These are phyloP conservation scores for Neoaliturus tenellus DNA, from an alignment of 2,888 invertebrate species.

Conservation along the genomic window DNA sequence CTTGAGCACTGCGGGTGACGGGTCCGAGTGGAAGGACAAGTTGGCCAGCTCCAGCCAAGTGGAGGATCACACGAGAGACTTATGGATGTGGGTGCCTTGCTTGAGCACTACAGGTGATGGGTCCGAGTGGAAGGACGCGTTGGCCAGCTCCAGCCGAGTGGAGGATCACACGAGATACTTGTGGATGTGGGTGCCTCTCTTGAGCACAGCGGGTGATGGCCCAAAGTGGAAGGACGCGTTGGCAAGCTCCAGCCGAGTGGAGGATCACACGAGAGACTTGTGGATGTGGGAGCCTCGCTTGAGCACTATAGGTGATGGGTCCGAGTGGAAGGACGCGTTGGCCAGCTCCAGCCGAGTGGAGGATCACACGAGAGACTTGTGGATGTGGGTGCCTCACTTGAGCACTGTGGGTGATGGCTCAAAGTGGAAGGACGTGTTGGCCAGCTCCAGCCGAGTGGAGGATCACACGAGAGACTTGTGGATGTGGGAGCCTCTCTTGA, in stretches of 20 bases:
- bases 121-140: too few relatives aligned
- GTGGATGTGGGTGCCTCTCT: background rate
- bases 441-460: too few relatives aligned
- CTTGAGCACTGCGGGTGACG: background rate
- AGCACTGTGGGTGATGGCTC: too few relatives aligned
- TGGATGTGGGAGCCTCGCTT: background rate
- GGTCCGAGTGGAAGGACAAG: background rate
- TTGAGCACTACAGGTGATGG: too few relatives aligned
- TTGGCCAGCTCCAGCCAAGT: conserved; percentile 23
- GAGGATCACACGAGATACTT: background rate
- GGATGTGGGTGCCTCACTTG: too few relatives aligned
- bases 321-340: background rate
- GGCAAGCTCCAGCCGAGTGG: background rate
- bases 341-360: conserved; percentile 1
- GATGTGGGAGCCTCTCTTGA: too few relatives aligned
- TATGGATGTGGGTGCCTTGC: too few relatives aligned
- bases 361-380: too few relatives aligned
- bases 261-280: background rate
- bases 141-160: too few relatives aligned
- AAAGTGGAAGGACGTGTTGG: too few relatives aligned
- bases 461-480: too few relatives aligned
- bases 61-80: too few relatives aligned
- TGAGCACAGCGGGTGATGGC: background rate
- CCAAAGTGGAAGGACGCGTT: background rate
- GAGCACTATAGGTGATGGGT: background rate